Evolutionary conservation across 2,113 vertebrate genomes (phyloP), one percentile per base, ranked within the genome.

Genomic region (Toxotes chatareus): DNA sequence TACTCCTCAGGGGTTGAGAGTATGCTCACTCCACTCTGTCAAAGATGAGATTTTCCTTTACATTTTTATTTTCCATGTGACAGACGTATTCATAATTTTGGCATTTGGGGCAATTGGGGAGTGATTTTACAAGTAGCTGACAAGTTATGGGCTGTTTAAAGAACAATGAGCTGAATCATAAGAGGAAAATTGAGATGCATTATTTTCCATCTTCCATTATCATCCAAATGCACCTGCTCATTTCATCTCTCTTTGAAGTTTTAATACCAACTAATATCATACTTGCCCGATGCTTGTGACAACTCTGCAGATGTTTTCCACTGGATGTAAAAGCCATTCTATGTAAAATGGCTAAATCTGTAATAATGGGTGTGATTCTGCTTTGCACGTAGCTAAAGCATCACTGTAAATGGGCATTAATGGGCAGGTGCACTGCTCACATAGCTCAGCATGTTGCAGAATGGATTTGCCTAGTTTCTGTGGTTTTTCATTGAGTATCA

Each of bases 401-500:
- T 77, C 46, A 36, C 27, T 64, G 19, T 57, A 57, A 74, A 82
- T 57, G n/a, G 51, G 6, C 19, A 65, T 34, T 60, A 38, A 19
- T 59, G 49, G 51, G 68, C 23, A 56, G 53, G 9, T 40, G 64
- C 6, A 44, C 9, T 1, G 16, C 70, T 85, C 38, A 51, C 53
- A 53, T 14, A 56, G 53, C 59, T 68, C 49, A 60, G 76, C 46
- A n/a, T 59, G 72, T 59, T 19, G 51, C 60, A 57, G 55, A 80
- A 70, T 21, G 49, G 49, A 56, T 80, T 65, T 17, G 23, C 17
- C 44, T 57, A 56, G 17, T 73, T 71, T 83, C 66, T 61, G 31
- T 38, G 51, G 55, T 59, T 85, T 78, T 81, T 79, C 64, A 60
- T 70, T 64, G 57, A 64, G 36, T 83, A 67, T 79, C 61, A 78